A percentile compares a stretch with the other conserved stretches of the same genome.
Conservation (phyloP, 37 sponge, comb jelly and placozoan genomes). For the Tethya wilhelma region DNA sequence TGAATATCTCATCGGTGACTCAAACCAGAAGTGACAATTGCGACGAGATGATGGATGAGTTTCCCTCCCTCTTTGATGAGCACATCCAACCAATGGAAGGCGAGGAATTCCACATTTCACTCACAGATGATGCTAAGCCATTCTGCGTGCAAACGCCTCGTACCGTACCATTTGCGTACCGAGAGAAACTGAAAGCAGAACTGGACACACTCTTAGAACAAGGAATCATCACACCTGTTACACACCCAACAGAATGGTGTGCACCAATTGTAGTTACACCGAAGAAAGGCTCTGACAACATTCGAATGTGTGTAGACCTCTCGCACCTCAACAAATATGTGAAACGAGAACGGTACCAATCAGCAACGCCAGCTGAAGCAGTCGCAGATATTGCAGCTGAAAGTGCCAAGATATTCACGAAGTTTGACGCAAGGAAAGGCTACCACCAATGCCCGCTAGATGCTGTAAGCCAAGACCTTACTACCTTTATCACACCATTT, state of each 20-base stretch:
- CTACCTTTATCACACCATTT: slow-evolving; percentile 47
- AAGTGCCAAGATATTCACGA: slow-evolving; percentile 33
- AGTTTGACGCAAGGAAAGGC: too few species aligned
- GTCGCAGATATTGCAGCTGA: slow-evolving; percentile 38
- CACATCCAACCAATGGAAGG: slow-evolving; percentile 22
- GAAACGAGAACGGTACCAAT: slow-evolving; percentile 29
- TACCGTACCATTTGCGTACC: slow-evolving; percentile 14
- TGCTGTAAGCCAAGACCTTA: slow-evolving; percentile 23
- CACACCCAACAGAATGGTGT: slow-evolving; percentile 43
- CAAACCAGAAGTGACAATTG: too few species aligned
- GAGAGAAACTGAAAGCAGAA: slow-evolving; percentile 40
- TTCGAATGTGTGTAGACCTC: slow-evolving; percentile 37
- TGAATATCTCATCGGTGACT: too few species aligned
- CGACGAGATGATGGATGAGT: background rate
- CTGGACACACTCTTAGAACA: slow-evolving; percentile 16
- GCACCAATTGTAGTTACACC: slow-evolving; percentile 27
- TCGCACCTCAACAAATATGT: slow-evolving; percentile 35
- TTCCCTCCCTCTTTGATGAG: slow-evolving; percentile 5
- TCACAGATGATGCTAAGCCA: slow-evolving; percentile 34
- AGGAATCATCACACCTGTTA: slow-evolving; percentile 23
- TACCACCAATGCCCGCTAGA: too few species aligned
- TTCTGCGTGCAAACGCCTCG: slow-evolving; percentile 35
- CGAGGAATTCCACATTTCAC: slow-evolving; percentile 28
- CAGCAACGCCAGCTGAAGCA: slow-evolving; percentile 11
- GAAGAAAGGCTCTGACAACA: slow-evolving; percentile 30